Evolutionary conservation across 1,140 invertebrate species (phyloP).

Genomic region (Acromyrmex charruanus): DNA sequence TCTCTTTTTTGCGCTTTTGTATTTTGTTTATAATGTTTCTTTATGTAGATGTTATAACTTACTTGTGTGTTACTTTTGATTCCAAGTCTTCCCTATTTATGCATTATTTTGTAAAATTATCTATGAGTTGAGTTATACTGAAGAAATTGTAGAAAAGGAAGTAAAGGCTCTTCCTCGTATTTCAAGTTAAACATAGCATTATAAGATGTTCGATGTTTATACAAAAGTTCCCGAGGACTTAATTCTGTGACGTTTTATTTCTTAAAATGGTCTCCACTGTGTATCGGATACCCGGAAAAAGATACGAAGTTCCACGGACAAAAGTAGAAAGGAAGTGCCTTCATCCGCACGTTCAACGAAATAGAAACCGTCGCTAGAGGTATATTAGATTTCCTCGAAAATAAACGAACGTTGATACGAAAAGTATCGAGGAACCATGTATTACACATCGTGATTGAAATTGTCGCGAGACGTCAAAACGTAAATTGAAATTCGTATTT

Average conservation of each 20-base stretch:
- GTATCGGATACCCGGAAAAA: conserved; percentile 15
- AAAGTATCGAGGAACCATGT: not conserved
- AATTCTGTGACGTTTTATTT: conserved; percentile 51
- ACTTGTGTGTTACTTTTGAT: too few species aligned
- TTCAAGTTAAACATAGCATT: conserved; percentile 43
- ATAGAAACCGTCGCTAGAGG: conserved; percentile 24
- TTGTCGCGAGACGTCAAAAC: not conserved
- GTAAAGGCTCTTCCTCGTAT: not conserved
- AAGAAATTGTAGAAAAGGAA: not conserved
- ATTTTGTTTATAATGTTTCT: too few species aligned
- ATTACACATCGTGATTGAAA: conserved; percentile 27
- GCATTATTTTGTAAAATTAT: not conserved
- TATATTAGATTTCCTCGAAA: conserved; percentile 44
- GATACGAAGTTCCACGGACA: conserved; percentile 37
- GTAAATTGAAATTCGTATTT: conserved; percentile 41
- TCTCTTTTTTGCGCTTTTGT: too few species aligned
- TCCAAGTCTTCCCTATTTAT: not conserved
- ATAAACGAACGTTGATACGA: conserved; percentile 38
- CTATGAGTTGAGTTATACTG: not conserved
- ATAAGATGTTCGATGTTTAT: conserved; percentile 54
- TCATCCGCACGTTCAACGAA: conserved; percentile 40
- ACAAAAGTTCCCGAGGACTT: conserved; percentile 49
- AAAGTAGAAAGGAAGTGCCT: conserved; percentile 32
- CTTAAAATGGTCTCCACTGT: conserved; percentile 22
- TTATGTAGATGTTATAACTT: too few species aligned